A percentile compares a stretch with the other conserved stretches of the same genome.
Evolutionary conservation across 2,113 vertebrate species (phyloP).

Genomic region (Pelecanoides urinatrix): DNA sequence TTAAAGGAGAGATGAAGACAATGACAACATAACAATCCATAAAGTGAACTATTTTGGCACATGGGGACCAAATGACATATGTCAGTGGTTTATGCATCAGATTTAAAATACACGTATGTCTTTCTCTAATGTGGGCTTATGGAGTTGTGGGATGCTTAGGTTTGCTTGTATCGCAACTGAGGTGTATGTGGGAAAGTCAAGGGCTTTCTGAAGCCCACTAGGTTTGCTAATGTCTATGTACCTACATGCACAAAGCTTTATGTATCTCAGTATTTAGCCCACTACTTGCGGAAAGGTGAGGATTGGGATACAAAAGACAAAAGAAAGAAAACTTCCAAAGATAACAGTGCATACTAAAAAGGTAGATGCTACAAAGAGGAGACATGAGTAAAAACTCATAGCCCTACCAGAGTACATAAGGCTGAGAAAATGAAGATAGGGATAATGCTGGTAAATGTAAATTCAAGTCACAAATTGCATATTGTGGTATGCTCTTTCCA

Average conservation of each 20-base stretch:
- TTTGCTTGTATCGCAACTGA: neutral
- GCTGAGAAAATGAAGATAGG: neutral
- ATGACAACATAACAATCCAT: neutral
- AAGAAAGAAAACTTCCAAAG: neutral
- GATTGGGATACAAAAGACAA: neutral
- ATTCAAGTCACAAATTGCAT: neutral
- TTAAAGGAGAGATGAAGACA: neutral
- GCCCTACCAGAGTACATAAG: neutral
- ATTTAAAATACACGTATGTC: neutral
- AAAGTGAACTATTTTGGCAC: neutral
- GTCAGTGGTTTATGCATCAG: neutral
- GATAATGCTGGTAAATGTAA: neutral
- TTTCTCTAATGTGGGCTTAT: rapidly evolving
- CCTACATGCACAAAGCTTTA: neutral
- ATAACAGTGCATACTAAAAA: neutral
- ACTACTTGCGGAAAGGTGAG: neutral
- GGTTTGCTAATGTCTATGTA: neutral
- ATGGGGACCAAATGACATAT: neutral
- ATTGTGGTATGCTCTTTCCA: neutral
- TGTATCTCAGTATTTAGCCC: neutral
- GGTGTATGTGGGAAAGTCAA: neutral
- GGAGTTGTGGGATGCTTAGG: neutral
- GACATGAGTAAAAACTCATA: neutral
- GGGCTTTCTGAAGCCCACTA: neutral
- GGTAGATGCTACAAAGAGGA: neutral